These are phyloP conservation scores for Octodon degus DNA, from an alignment of 2,113 vertebrate species.

Conservation along the genomic window DNA sequence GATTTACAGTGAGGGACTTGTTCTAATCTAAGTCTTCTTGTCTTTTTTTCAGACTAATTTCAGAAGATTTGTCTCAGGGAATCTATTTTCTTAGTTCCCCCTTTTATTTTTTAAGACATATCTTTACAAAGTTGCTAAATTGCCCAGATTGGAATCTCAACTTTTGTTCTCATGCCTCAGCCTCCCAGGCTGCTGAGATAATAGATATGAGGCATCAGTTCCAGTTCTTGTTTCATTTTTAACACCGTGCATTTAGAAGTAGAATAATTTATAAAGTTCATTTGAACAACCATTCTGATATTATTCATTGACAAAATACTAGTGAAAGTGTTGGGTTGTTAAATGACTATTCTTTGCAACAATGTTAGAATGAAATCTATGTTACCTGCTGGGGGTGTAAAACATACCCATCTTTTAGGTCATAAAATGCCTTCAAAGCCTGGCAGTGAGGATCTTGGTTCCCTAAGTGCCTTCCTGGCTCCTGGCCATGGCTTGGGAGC, in stretches of 20 bases:
- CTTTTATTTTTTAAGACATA: neutral
- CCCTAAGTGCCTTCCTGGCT: slow-evolving; percentile 71
- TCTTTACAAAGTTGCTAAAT: neutral
- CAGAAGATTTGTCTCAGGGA: neutral
- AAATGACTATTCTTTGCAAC: slow-evolving; percentile 23
- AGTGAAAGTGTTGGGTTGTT: neutral
- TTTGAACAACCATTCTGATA: neutral
- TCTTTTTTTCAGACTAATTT: neutral
- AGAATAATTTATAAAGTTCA: neutral
- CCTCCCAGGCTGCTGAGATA: neutral
- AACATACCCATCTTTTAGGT: neutral
- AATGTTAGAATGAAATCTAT: slow-evolving; percentile 30
- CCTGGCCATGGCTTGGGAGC: neutral
- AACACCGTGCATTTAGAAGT: neutral
- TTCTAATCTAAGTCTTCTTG: neutral
- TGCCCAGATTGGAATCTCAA: neutral
- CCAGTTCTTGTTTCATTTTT: neutral
- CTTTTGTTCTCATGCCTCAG: neutral
- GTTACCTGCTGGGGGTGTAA: neutral
- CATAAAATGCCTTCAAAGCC: neutral
- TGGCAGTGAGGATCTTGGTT: neutral
- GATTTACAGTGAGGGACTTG: neutral
- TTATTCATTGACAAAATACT: neutral
- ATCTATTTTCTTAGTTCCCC: neutral
- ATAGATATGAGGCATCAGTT: neutral